Percentiles rank a stretch among this genome's conserved stretches.
These are phyloP conservation scores for Spilogale gracilis DNA, from an alignment of 2,113 vertebrate genomes.

Conservation along the genomic window DNA sequence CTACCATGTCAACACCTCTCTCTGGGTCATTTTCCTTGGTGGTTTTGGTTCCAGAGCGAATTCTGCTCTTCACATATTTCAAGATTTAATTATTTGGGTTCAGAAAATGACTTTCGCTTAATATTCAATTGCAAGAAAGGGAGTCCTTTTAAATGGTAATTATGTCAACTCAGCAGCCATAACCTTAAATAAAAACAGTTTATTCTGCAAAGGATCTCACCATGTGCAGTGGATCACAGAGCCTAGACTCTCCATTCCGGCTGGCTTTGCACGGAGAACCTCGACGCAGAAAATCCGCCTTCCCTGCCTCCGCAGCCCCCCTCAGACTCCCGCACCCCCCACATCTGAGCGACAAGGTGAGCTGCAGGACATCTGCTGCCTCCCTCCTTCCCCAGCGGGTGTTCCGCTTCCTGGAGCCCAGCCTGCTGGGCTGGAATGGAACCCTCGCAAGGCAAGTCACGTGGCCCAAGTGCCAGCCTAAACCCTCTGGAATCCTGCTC, in stretches of 20 bases:
- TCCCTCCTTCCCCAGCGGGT: background rate
- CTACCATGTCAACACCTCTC: no score
- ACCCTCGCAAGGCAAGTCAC: background rate
- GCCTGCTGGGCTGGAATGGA: background rate
- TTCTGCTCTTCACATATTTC: background rate
- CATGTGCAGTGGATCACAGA: no score
- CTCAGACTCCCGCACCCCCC: background rate
- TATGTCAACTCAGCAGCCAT: background rate
- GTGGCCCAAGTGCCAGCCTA: background rate
- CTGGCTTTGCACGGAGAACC: background rate
- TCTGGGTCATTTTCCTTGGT: constrained; percentile 4
- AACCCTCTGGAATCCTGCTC: background rate
- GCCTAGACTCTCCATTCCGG: background rate
- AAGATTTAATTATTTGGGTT: constrained; percentile 10
- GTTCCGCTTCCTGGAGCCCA: background rate
- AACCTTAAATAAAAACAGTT: background rate
- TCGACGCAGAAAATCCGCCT: background rate
- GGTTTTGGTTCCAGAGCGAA: constrained; percentile 28
- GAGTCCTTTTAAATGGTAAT: constrained; percentile 33
- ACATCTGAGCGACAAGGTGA: no score
- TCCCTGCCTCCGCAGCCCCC: fast-evolving
- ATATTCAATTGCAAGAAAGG: constrained; percentile 25
- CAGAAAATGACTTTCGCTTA: background rate
- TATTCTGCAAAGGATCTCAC: background rate
- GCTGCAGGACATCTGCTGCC: fast-evolving